Evolutionary conservation across 2,113 vertebrate genomes (phyloP).

Genomic region (Marcusenius ussheri): DNA sequence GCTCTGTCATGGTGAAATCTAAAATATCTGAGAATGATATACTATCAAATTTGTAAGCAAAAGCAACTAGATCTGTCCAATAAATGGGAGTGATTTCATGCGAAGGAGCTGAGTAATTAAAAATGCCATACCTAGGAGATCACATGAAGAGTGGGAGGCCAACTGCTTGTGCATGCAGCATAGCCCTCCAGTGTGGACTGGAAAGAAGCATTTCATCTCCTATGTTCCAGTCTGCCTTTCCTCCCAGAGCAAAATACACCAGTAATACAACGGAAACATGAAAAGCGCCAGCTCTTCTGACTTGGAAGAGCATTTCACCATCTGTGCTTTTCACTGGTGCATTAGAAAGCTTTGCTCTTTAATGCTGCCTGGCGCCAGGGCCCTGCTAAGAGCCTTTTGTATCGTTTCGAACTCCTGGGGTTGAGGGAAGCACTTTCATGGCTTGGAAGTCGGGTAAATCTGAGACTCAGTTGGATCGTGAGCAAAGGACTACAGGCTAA

Average conservation of each 20-base stretch:
- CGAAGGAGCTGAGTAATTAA: neutral
- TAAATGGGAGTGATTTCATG: neutral
- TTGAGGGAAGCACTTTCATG: neutral
- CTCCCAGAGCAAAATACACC: conserved; percentile 4
- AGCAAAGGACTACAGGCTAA: neutral
- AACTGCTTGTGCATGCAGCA: neutral
- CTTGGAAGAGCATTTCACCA: conserved; percentile 45
- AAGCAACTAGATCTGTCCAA: neutral
- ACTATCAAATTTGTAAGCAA: neutral
- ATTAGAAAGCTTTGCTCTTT: conserved; percentile 27
- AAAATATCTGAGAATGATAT: neutral
- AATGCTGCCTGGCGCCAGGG: conserved; percentile 10
- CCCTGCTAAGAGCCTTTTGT: neutral
- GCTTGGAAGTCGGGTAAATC: neutral
- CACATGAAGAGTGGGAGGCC: neutral
- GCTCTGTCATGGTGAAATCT: neutral
- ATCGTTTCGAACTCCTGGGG: neutral
- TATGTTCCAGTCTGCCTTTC: conserved; percentile 1
- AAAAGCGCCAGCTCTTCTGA: conserved; percentile 9
- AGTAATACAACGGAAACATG: conserved; percentile 16
- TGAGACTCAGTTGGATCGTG: neutral
- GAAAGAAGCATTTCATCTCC: conserved; percentile 8
- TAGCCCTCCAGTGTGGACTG: neutral
- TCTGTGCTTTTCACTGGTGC: conserved; percentile 45
- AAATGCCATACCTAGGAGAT: neutral